Conservation (phyloP, 2,888 invertebrate genomes). For the Eulithis prunata region DNA sequence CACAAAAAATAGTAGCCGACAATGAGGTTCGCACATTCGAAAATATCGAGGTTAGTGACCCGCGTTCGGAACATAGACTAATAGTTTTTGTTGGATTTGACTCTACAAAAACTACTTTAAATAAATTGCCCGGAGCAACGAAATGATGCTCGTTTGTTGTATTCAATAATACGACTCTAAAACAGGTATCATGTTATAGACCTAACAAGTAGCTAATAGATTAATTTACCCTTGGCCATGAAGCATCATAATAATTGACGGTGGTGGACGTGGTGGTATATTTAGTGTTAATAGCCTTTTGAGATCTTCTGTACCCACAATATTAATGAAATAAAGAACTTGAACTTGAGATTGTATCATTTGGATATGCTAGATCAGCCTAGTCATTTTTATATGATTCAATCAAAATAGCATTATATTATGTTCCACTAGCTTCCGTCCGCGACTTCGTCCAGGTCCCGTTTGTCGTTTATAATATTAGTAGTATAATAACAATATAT, state of each 20-base stretch:
- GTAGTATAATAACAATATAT: no score
- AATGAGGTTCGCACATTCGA: slow-evolving; percentile 80
- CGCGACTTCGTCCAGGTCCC: no score
- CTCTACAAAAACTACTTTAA: slow-evolving; percentile 68
- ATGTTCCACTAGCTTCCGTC: no score
- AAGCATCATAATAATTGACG: slow-evolving; percentile 2
- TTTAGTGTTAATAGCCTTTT: no score
- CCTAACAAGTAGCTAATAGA: slow-evolving; percentile 19
- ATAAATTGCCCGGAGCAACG: slow-evolving; percentile 65
- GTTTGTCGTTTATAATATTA: no score
- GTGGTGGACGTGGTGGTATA: background rate
- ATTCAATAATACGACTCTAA: slow-evolving; percentile 39
- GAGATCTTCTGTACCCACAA: no score
- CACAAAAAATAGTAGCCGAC: slow-evolving; percentile 76
- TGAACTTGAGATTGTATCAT: no score
- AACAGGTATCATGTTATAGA: slow-evolving; percentile 25
- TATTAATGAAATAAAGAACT: no score
- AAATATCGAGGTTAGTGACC: slow-evolving; percentile 77
- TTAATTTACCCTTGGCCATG: slow-evolving; percentile 14
- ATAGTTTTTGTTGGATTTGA: slow-evolving; percentile 73
- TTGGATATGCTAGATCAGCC: no score
- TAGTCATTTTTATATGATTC: no score
- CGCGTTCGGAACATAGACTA: slow-evolving; percentile 62
- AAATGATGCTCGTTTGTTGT: slow-evolving; percentile 53
- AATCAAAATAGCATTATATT: no score